Evolutionary conservation across 2,888 invertebrate species (phyloP), one percentile per base, ranked within the genome.

Genomic region (Leptinotarsa rubiginosa): DNA sequence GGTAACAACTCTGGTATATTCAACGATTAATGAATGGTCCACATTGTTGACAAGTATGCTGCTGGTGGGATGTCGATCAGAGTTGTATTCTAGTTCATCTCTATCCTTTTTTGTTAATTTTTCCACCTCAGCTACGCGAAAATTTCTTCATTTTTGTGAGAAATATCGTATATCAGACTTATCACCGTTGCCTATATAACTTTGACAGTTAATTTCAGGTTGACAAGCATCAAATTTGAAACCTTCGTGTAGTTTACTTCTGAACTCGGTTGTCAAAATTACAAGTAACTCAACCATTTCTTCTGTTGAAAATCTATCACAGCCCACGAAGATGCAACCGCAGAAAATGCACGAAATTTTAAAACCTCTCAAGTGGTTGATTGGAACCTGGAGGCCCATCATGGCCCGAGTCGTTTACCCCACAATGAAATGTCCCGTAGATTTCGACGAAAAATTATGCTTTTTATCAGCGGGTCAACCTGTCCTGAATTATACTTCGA

Each of bases 401-500:
- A 67, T 13, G 41, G 92, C 90, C 0, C 81, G 82, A 41, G 92
- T 92, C 47, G 84, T 85, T 67, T 92, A 88, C 82, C 92, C 92
- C 0, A 91, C 90, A 22, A 90, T 92, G 70, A 86, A 89, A 10
- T n/a, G 73, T 20, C 87, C 90, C 1, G 92, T 92, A 76, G 80
- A 85, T 1, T 93, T 91, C 80, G 88, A 89, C 62, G 92, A 92
- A 81, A 89, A 89, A 73, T 81, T 92, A 65, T 89, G 89, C 77
- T 92, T 92, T 81, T 80, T 82, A 65, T 91, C 90, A 59, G 84
- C 90, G 85, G 92, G 92, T 13, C 92, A 92, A 79, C 92, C 92
- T 0, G 89, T 92, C 87, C 88, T 91, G 41, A 91, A 91, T 82
- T 92, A 89, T 80, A 81, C 84, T 3, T 90, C 91, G 0, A 86